phyloP scores from a whole-genome alignment of 2,888 invertebrate genomes.

The Ecdyonurus torrentis region DNA sequence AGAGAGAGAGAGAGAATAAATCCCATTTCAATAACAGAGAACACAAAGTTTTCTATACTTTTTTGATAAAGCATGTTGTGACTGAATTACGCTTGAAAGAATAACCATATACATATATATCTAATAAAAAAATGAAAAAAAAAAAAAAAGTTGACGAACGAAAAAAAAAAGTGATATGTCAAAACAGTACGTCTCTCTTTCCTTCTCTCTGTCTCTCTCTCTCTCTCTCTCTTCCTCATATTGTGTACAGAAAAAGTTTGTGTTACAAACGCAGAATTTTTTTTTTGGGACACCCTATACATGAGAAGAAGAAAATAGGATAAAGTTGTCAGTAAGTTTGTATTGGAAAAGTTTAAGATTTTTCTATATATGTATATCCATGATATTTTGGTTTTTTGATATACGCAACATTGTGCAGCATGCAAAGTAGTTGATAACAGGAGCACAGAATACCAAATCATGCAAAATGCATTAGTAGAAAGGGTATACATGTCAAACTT shows the following conservation, averaged over 20 bases:
- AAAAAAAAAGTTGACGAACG: neutral
- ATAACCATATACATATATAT: neutral
- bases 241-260: neutral
- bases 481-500: too few relatives aligned
- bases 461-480: too few relatives aligned
- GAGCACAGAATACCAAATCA: too few relatives aligned
- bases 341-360: neutral
- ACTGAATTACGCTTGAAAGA: neutral
- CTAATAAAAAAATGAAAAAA: too few relatives aligned
- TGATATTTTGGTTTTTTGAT: too few relatives aligned
- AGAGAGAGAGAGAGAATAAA: too few relatives aligned
- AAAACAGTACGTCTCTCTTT: neutral
- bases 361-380: neutral
- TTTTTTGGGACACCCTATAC: too few relatives aligned
- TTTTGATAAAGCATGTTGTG: neutral
- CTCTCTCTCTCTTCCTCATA: neutral
- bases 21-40: neutral
- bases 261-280: too few relatives aligned
- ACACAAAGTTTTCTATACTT: neutral
- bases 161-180: neutral
- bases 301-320: neutral
- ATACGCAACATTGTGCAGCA: too few relatives aligned
- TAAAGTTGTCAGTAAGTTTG: neutral
- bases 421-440: too few relatives aligned
- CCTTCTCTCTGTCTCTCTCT: neutral